A percentile compares a stretch with the other conserved stretches of the same genome.
Evolutionary conservation across 2,797 vertebrate species (phyloP).

Genomic region (Cossypha heuglini): DNA sequence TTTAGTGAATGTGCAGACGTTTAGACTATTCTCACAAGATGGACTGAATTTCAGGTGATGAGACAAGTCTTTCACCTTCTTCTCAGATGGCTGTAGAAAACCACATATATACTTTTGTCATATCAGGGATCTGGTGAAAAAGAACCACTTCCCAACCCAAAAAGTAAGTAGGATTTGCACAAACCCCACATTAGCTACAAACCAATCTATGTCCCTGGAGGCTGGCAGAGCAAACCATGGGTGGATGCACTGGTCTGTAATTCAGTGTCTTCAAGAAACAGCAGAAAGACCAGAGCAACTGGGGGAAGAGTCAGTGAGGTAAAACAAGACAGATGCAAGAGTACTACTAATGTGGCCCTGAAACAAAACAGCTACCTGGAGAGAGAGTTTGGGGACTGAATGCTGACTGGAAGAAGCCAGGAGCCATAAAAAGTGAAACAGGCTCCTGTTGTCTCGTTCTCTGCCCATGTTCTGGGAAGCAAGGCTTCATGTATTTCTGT

Average conservation of each 20-base stretch:
- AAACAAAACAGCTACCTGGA: constrained; percentile 55
- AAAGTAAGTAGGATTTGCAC: neutral
- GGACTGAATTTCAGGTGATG: neutral
- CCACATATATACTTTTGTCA: neutral
- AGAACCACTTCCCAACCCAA: neutral
- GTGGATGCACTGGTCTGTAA: neutral
- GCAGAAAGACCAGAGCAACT: neutral
- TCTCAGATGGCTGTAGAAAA: neutral
- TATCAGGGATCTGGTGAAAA: neutral
- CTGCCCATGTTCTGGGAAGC: neutral
- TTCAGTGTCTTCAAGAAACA: constrained; percentile 22
- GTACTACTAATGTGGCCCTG: constrained; percentile 18
- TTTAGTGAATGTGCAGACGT: neutral
- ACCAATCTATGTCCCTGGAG: neutral
- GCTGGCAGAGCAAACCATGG: neutral
- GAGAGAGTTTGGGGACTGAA: constrained; percentile 9
- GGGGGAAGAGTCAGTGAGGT: constrained; percentile 23
- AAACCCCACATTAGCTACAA: neutral
- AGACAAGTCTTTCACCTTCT: neutral
- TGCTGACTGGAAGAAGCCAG: constrained; percentile 33
- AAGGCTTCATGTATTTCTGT: neutral
- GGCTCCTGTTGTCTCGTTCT: constrained; percentile 9
- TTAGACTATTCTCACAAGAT: neutral
- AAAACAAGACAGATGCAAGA: constrained; percentile 37
- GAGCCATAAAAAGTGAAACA: constrained; percentile 14